Percentiles rank a stretch among this genome's conserved stretches.
These are phyloP conservation scores for Periophthalmus modestus DNA, from an alignment of 2,113 vertebrate genomes.

Conservation along the genomic window DNA sequence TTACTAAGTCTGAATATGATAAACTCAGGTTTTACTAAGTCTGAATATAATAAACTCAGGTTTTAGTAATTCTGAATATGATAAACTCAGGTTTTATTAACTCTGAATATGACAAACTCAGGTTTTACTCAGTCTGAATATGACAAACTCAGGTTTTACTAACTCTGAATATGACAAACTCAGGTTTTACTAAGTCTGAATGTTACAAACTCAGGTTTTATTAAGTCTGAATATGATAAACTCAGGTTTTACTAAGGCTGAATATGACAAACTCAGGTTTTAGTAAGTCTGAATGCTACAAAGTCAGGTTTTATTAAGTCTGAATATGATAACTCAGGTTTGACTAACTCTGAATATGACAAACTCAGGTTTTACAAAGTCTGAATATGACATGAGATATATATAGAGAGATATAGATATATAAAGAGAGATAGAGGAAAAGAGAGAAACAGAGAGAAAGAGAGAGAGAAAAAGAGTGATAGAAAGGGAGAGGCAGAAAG, in stretches of 20 bases:
- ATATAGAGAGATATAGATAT: not conserved
- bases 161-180: not conserved
- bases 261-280: not conserved
- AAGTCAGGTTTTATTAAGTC: not conserved
- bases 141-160: constrained; percentile 90
- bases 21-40: not conserved
- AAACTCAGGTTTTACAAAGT: not conserved
- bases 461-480: no score
- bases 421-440: no score
- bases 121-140: no score
- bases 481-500: no score
- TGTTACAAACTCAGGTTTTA: not conserved
- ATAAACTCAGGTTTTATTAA: not conserved
- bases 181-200: no score
- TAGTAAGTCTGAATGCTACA: not conserved
- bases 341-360: not conserved
- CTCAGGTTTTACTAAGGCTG: constrained; percentile 85
- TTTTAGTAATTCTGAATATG: constrained; percentile 41
- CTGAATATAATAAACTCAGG: constrained; percentile 87
- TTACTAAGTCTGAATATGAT: not conserved
- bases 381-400: no score
- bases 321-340: constrained; percentile 88
- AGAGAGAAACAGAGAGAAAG: not conserved
- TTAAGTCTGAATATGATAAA: constrained; percentile 72
- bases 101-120: not conserved